Evolutionary conservation across 1,140 invertebrate genomes (phyloP), one percentile per base, ranked within the genome.

Genomic region (Saccostrea echinata): DNA sequence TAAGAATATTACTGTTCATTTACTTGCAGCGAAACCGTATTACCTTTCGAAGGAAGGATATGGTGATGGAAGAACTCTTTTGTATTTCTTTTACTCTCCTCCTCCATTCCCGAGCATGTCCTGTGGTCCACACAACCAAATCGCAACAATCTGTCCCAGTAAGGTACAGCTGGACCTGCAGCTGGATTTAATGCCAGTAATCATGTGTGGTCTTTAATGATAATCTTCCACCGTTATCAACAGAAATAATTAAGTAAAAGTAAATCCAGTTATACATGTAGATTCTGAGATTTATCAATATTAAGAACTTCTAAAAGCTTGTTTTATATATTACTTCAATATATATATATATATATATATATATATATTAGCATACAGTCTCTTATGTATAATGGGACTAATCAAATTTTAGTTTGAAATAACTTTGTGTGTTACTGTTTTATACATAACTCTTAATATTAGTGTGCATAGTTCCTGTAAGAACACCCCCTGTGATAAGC

Each of bases 131-230:
- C 18, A 87, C 86, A 43, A 84, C 86, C 4, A 87, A 35, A 53
- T 87, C 81, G 27, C 86, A 87, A 13, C 30, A 71, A n/a, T 80
- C 24, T 21, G 71, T 57, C 30, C 85, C 85, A 30, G 85, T 86
- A 24, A 86, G n/a, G 33, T 84, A 61, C 0, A 87, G 82, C 81
- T 87, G 86, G 51, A 81, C 86, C 68, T 87, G 86, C 43, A 87
- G n/a, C n/a, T n/a, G n/a, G n/a, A n/a, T 83, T 87, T 87, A 55
- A 33, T 87, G 51, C 24, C 57, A 57, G 13, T 87, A 82, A 33
- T 82, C 71, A 51, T 87, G 71, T 30, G 52, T 64, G 27, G 35
- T 24, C 57, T 87, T 87, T 27, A 87, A 30, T 3, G 18, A 83
- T 52, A 83, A 57, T 57, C 3, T 21, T 57, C 55, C 55, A 21